Percentiles rank a stretch among this genome's conserved stretches.
Conservation (phyloP, 1,140 invertebrate genomes). For the Lithobius niger region DNA sequence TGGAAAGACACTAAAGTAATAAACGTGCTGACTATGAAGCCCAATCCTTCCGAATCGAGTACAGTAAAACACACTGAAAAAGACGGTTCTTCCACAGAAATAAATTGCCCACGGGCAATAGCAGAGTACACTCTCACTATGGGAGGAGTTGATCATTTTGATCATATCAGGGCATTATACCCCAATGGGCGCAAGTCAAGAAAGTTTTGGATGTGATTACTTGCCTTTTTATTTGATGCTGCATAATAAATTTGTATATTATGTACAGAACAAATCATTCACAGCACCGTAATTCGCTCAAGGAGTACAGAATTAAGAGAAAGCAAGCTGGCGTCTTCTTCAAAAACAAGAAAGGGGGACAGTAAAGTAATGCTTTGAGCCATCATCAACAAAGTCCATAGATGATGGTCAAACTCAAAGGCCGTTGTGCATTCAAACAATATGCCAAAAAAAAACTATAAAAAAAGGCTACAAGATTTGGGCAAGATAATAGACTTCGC, state of each 20-base stretch:
- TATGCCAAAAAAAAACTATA: not conserved
- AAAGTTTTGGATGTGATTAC: not conserved
- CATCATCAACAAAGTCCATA: not conserved
- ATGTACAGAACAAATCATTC: not conserved
- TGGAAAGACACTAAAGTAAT: not conserved
- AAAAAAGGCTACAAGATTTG: too few relatives aligned
- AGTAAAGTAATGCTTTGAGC: not conserved
- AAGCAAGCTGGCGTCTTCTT: not conserved
- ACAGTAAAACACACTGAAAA: not conserved
- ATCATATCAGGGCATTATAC: not conserved
- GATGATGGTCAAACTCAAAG: not conserved
- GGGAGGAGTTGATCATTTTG: not conserved
- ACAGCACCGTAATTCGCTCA: not conserved
- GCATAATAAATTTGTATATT: not conserved
- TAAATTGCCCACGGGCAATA: not conserved
- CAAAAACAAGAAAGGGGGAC: not conserved
- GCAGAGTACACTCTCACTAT: not conserved
- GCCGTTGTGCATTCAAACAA: not conserved
- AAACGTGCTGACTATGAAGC: not conserved
- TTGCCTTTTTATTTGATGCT: not conserved
- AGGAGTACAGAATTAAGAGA: not conserved
- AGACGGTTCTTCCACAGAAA: not conserved
- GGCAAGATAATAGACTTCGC: not conserved
- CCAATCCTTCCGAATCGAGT: not conserved
- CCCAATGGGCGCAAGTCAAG: not conserved